These are phyloP conservation scores for Zosterops japonicus DNA, from an alignment of 2,113 vertebrate species.

Conservation along the genomic window DNA sequence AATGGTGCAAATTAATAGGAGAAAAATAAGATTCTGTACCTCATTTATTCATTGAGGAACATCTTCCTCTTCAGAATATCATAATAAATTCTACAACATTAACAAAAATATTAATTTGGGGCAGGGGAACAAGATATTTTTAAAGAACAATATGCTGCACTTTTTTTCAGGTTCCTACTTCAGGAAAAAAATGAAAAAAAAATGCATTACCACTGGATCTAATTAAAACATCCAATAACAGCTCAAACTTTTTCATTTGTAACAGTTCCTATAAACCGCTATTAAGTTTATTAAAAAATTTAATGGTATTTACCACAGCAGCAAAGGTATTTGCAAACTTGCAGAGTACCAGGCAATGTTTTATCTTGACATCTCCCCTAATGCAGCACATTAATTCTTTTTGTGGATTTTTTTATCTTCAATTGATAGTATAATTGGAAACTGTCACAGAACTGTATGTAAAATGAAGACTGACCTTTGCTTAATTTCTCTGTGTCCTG, in stretches of 20 bases:
- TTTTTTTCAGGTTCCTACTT: not conserved
- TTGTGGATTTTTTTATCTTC: not conserved
- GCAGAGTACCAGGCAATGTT: not conserved
- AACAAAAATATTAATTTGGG: not conserved
- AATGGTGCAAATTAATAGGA: not conserved
- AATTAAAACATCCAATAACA: not conserved
- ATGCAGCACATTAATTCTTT: not conserved
- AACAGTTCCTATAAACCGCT: not conserved
- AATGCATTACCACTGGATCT: not conserved
- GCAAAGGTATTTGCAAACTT: not conserved
- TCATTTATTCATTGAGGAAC: not conserved
- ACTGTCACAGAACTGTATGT: not conserved
- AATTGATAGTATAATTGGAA: not conserved
- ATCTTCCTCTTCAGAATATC: not conserved
- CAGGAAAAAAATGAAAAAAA: not conserved
- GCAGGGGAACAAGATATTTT: not conserved
- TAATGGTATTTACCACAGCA: not conserved
- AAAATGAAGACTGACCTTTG: constrained; percentile 1
- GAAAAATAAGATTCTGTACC: not conserved
- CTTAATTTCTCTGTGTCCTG: not conserved
- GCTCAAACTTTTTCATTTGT: not conserved
- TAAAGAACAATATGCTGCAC: not conserved
- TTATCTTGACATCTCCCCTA: not conserved
- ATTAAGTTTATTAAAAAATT: not conserved
- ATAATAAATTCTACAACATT: not conserved